Evolutionary conservation across 2,113 vertebrate genomes (phyloP).

Genomic region (Myiozetetes cayanensis): DNA sequence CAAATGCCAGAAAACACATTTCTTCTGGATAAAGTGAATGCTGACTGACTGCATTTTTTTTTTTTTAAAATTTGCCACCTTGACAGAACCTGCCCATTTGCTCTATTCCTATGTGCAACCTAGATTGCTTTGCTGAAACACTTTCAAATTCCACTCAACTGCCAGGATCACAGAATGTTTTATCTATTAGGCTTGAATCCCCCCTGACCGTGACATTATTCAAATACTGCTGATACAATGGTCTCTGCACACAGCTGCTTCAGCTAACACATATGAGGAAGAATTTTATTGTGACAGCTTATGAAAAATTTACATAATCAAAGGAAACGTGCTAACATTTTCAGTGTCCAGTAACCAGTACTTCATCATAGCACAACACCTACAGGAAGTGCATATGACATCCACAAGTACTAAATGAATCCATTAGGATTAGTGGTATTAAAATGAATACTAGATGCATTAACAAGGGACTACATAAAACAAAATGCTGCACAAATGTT

Average conservation of each 20-base stretch:
- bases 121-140: neutral
- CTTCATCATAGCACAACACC: neutral
- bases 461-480: slow-evolving; percentile 7
- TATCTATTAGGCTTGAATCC: neutral
- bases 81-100: neutral
- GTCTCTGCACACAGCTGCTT: neutral
- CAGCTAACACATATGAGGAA: neutral
- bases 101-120: neutral
- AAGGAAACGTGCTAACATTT: slow-evolving; percentile 31
- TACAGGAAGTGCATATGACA: slow-evolving; percentile 10
- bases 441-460: slow-evolving; percentile 62
- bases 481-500: slow-evolving; percentile 53
- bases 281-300: slow-evolving; percentile 17
- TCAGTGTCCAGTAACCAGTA: neutral
- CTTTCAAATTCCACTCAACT: neutral
- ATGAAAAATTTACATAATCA: slow-evolving; percentile 16
- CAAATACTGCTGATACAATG: neutral
- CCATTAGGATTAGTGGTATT: slow-evolving; percentile 13
- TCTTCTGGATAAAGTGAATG: neutral
- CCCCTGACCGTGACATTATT: neutral
- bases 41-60: neutral
- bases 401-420: slow-evolving; percentile 23
- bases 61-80: neutral
- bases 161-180: neutral
- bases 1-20: neutral